phyloP scores from a whole-genome alignment of 2,113 vertebrate species.

The Toxostoma redivivum region DNA sequence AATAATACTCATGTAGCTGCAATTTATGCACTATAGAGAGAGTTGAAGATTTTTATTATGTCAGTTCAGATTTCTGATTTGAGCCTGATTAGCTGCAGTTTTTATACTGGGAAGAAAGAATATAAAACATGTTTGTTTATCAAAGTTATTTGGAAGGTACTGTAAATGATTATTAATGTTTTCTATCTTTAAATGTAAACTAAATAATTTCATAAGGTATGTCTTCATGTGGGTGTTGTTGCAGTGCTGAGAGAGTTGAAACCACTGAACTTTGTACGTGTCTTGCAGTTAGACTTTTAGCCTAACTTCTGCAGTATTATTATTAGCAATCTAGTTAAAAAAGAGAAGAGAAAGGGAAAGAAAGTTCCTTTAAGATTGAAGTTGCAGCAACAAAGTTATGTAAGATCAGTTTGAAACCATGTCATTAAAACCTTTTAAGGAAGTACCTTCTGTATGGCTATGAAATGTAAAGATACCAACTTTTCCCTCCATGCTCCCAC shows the following conservation, averaged over 20 bases:
- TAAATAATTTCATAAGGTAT: neutral
- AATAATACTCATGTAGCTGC: rapidly evolving
- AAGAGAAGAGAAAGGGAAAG: constrained; percentile 4
- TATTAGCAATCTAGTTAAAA: neutral
- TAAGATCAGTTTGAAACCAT: constrained; percentile 1
- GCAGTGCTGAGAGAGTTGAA: neutral
- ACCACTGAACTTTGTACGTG: neutral
- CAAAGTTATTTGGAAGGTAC: neutral
- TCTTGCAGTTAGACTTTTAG: neutral
- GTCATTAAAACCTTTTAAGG: constrained; percentile 38
- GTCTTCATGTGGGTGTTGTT: neutral
- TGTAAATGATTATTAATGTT: neutral
- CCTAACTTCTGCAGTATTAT: neutral
- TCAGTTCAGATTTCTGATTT: neutral
- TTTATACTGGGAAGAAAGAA: neutral
- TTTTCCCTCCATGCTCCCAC: neutral
- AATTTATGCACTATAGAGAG: neutral
- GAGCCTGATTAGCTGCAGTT: neutral
- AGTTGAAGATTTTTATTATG: neutral
- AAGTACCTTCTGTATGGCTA: constrained; percentile 11
- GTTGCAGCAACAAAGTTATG: constrained; percentile 10
- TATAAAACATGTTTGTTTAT: neutral
- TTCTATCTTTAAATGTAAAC: neutral
- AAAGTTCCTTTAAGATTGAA: neutral
- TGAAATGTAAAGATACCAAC: neutral